Conservation (phyloP, 2,797 vertebrate genomes). For the Halcyon badia region DNA sequence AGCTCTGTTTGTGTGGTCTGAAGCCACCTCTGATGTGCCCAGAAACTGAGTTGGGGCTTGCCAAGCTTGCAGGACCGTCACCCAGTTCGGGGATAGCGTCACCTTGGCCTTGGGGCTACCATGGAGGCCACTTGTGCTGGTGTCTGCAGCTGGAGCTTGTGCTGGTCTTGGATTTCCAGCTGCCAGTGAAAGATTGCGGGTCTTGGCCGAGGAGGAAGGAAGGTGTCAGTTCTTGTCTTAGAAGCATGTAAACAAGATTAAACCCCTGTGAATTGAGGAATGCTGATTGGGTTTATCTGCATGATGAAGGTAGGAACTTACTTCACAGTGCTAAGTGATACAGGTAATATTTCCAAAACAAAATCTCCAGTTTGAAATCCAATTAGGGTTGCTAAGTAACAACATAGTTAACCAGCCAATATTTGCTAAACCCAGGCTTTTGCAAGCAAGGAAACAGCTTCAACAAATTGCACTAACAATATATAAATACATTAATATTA, state of each 20-base stretch:
- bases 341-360: slow-evolving; percentile 72
- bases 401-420: slow-evolving; percentile 66
- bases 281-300: slow-evolving; percentile 43
- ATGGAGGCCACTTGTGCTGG: not conserved
- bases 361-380: slow-evolving; percentile 68
- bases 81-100: too few species aligned
- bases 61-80: not conserved
- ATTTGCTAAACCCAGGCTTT: slow-evolving; percentile 63
- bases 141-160: not conserved
- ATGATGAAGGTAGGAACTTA: slow-evolving; percentile 34
- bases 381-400: slow-evolving; percentile 76
- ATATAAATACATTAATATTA: slow-evolving; percentile 51
- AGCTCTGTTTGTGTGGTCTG: not conserved
- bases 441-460: slow-evolving; percentile 47
- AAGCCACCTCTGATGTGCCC: not conserved
- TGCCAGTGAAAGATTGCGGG: not conserved
- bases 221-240: not conserved
- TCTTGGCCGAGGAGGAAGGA: not conserved
- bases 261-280: not conserved
- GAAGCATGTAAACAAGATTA: not conserved
- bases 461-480: slow-evolving; percentile 36
- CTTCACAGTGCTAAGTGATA: slow-evolving; percentile 46
- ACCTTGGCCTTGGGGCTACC: accelerated
- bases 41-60: not conserved
- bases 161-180: not conserved